phyloP scores from a whole-genome alignment of 2,797 vertebrate species.

The Prionace glauca region DNA sequence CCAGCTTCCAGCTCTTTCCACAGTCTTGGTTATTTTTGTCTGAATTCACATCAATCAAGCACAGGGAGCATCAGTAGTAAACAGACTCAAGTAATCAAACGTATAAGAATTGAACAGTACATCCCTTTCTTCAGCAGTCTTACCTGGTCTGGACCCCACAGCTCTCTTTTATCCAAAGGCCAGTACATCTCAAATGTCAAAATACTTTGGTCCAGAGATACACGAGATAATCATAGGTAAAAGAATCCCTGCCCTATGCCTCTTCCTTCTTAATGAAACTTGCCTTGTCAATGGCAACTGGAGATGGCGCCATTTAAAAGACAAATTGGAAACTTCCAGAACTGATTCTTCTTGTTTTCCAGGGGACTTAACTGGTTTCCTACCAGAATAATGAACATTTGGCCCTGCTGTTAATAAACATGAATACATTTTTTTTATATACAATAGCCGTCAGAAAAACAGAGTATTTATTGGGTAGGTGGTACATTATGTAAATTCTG shows the following conservation, averaged over 20 bases:
- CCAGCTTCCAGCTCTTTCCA: no score
- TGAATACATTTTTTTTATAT: not conserved
- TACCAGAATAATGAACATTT: not conserved
- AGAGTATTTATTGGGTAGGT: not conserved
- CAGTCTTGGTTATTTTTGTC: no score
- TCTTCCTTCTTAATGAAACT: not conserved
- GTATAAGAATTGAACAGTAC: not conserved
- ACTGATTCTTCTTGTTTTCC: not conserved
- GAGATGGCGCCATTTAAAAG: not conserved
- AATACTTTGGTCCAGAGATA: not conserved
- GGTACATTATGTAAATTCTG: not conserved
- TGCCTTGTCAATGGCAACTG: not conserved
- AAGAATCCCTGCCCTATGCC: not conserved
- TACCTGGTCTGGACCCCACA: not conserved
- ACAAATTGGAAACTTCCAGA: not conserved
- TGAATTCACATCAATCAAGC: no score
- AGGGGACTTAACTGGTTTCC: not conserved
- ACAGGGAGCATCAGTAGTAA: no score
- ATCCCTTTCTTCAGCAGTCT: not conserved
- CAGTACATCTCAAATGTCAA: not conserved
- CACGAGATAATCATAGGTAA: not conserved
- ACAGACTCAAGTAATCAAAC: no score
- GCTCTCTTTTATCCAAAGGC: not conserved
- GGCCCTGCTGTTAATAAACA: not conserved
- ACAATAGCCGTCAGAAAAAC: not conserved